These are phyloP conservation scores for Mylabris sibirica DNA, from an alignment of 2,888 invertebrate genomes.

Conservation along the genomic window DNA sequence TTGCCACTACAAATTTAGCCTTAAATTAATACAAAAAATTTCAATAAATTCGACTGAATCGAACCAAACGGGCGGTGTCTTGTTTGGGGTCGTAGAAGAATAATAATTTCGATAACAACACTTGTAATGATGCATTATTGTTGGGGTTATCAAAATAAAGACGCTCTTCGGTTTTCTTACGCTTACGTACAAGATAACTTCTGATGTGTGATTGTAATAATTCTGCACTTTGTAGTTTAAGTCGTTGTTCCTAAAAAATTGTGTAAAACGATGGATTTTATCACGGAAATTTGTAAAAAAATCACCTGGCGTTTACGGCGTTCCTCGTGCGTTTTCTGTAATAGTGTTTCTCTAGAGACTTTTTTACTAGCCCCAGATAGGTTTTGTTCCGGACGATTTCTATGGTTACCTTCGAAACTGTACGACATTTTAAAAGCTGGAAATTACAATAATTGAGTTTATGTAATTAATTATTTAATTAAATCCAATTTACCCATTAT, in stretches of 20 bases:
- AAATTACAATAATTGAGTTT: constrained; percentile 17
- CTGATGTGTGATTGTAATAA: constrained; percentile 83
- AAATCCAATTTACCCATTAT: neutral
- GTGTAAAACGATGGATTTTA: constrained; percentile 2
- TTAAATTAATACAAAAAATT: neutral
- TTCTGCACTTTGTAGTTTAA: constrained; percentile 77
- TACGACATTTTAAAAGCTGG: constrained; percentile 62
- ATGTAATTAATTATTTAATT: neutral
- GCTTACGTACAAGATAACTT: constrained; percentile 76
- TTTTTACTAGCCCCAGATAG: constrained; percentile 85
- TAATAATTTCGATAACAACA: constrained; percentile 72
- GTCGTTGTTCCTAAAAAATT: constrained; percentile 70
- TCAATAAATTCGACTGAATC: constrained; percentile 31
- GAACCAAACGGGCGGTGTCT: constrained; percentile 74
- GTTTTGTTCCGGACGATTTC: constrained; percentile 87
- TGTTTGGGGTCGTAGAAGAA: constrained; percentile 77
- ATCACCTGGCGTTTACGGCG: constrained; percentile 84
- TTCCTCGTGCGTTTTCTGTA: constrained; percentile 85
- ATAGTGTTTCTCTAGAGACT: constrained; percentile 73
- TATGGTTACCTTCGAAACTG: constrained; percentile 90
- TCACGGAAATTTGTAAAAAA: no score
- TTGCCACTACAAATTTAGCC: constrained; percentile 53
- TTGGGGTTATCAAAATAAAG: constrained; percentile 71
- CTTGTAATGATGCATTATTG: constrained; percentile 63
- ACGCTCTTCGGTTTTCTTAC: constrained; percentile 72